Evolutionary conservation across 2,797 vertebrate genomes (phyloP), one percentile per base, ranked within the genome.

Genomic region (Hozukius guyotensis): DNA sequence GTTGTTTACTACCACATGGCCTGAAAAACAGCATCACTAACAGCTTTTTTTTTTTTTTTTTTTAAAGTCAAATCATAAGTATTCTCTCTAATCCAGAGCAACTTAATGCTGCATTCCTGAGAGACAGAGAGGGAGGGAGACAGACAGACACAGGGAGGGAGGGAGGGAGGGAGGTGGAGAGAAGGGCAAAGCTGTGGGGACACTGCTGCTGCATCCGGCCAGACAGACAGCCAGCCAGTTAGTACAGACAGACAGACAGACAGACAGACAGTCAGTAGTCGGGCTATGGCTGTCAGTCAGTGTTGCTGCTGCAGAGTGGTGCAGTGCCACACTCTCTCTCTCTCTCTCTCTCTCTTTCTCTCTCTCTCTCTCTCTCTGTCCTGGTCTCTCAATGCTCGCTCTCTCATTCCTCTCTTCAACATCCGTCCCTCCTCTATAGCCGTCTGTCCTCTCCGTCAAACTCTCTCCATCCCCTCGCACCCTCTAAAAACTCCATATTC

Each of bases 251-350:
- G 49, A n/a, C 76, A 55, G 65, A 52, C 56, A 77, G 61, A 6
- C 62, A 59, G 60, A 61, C 36, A 46, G 53, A 16, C 64, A 84
- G 88, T 20, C 84, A 81, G 85, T 31, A 75, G 80, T 63, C 52
- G 9, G 82, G 67, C 75, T 82, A 73, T 46, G 68, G 81, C 81
- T 85, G 88, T 89, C 89, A 91, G 83, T 89, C 88, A 88, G 78
- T 56, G 56, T 12, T 77, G 81, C 79, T 89, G 84, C 90, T 79
- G 92, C 94, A 93, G 89, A 92, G 85, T 92, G 92, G 73, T 20
- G 90, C 94, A 94, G 90, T 92, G 90, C 84, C 88, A 74, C 86
- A 24, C 16, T 80, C 72, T 31, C 2, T 67, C 31, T 55, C 16
- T 78, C 77, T 73, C 77, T 80, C 34, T 2, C 78, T 68, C 61